phyloP scores from a whole-genome alignment of 2,888 invertebrate genomes.

The Scaptomyza flava region DNA sequence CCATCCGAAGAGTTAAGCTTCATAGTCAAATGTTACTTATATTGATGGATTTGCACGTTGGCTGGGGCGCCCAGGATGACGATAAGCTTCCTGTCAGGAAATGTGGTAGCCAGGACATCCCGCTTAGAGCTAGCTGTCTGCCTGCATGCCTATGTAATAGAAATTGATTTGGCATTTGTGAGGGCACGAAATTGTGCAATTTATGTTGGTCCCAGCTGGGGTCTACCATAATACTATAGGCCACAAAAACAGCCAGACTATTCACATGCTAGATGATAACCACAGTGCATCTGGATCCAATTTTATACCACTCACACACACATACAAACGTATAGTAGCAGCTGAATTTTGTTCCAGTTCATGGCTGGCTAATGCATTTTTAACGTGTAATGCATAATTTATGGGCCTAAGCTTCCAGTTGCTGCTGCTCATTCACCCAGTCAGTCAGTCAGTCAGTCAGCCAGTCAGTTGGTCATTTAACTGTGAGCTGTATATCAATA shows the following conservation, averaged over 20 bases:
- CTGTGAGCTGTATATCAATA: constrained; percentile 14
- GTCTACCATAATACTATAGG: constrained; percentile 11
- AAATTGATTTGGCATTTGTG: constrained; percentile 73
- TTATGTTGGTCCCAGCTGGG: constrained; percentile 53
- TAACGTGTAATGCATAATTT: constrained; percentile 70
- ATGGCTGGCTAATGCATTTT: constrained; percentile 72
- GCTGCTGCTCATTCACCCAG: constrained; percentile 18
- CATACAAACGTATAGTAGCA: background rate
- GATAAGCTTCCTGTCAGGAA: constrained; percentile 62
- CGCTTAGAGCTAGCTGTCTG: constrained; percentile 47
- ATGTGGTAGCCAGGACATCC: constrained; percentile 70
- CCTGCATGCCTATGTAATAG: constrained; percentile 41
- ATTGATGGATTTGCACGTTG: constrained; percentile 71
- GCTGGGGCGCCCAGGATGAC: constrained; percentile 7
- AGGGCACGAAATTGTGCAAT: constrained; percentile 70
- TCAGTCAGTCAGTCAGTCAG: constrained; percentile 28
- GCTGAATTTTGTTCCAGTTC: constrained; percentile 22
- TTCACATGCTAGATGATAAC: constrained; percentile 48
- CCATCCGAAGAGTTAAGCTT: constrained; percentile 30
- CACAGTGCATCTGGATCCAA: constrained; percentile 51
- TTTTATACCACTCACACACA: constrained; percentile 4
- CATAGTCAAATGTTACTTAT: constrained; percentile 41
- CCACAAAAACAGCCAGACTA: constrained; percentile 39
- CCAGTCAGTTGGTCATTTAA: constrained; percentile 38
- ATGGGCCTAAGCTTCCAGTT: constrained; percentile 41